Evolutionary conservation across 2,113 vertebrate species (phyloP), one percentile per base, ranked within the genome.

Genomic region (Oxygymnocypris stewartii): DNA sequence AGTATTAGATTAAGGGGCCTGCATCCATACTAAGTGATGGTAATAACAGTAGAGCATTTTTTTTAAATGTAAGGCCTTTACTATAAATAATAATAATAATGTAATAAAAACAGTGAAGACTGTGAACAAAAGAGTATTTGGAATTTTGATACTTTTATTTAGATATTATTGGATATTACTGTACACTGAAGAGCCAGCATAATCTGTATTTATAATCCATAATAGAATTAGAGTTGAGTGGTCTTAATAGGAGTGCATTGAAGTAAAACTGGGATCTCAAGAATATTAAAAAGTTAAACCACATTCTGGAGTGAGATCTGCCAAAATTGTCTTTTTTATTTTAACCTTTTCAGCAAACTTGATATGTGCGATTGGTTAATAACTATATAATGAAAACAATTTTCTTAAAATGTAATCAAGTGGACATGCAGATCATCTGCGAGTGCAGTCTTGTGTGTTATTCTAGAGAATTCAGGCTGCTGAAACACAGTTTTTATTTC

Each of bases 391-490:
- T 67, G 13, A 67, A 67, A 67, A 6, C n/a, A 28, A 49, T 31
- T 77, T 47, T 6, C 23, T 18, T 77, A 16, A 67, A 44, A 49
- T 25, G 6, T 54, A 78, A 31, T 49, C 25, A 51, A 49, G 63
- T 31, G 51, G 80, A 49, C 18, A 71, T 82, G 2, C 44, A 82
- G 63, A 71, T 69, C 25, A 69, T 82, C 61, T 35, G 6, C 2
- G 12, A 11, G 18, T 51, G 44, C 25, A 23, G 63, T 82, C 42
- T 20, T 51, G 16, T 35, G 44, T 51, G 63, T 51, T 71, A 14
- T 63, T 61, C 23, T 44, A 14, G 77, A 79, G 51, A 79, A 59
- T 63, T 61, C 79, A 82, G 59, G 25, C 28, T 35, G n/a, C 28
- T 82, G 65, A 11, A 51, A 37, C 25, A 14, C 8, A 5, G 23